These are phyloP conservation scores for Tinamus major DNA, from an alignment of 2,797 vertebrate genomes.

Conservation along the genomic window DNA sequence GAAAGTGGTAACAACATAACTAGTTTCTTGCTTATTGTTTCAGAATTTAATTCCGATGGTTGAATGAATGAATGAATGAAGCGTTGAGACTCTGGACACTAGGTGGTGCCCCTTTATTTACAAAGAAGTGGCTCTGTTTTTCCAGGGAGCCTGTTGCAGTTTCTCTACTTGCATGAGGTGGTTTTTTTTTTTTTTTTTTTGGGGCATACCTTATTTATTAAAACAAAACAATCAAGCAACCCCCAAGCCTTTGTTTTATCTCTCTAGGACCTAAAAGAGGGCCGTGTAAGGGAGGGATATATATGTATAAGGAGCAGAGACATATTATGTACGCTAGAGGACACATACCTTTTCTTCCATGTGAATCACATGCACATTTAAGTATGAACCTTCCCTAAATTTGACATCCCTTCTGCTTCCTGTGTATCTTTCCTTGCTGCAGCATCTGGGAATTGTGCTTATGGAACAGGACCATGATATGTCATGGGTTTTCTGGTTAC, in stretches of 20 bases:
- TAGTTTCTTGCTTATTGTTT: rapidly evolving
- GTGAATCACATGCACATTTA: not conserved
- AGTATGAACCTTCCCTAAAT: not conserved
- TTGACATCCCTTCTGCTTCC: not conserved
- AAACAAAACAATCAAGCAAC: not conserved
- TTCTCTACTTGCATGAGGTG: not conserved
- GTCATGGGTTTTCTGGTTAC: not conserved
- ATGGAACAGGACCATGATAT: not conserved
- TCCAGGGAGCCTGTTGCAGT: not conserved
- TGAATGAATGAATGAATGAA: not conserved
- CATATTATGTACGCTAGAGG: not conserved
- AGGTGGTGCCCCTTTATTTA: constrained; percentile 66
- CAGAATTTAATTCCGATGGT: not conserved
- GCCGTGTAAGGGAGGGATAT: rapidly evolving
- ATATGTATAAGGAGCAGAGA: not conserved
- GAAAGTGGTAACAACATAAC: not conserved
- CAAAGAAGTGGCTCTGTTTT: not conserved
- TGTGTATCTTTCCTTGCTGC: not conserved
- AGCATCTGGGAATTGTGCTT: not conserved
- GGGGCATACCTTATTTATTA: not conserved
- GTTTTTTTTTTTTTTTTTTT: not conserved
- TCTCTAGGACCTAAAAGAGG: not conserved
- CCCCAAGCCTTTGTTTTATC: not conserved
- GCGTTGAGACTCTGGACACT: constrained; percentile 6
- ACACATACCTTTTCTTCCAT: not conserved